A percentile compares a stretch with the other conserved stretches of the same genome.
Evolutionary conservation across 2,113 vertebrate species (phyloP).

Genomic region (Oreocharis arfaki): DNA sequence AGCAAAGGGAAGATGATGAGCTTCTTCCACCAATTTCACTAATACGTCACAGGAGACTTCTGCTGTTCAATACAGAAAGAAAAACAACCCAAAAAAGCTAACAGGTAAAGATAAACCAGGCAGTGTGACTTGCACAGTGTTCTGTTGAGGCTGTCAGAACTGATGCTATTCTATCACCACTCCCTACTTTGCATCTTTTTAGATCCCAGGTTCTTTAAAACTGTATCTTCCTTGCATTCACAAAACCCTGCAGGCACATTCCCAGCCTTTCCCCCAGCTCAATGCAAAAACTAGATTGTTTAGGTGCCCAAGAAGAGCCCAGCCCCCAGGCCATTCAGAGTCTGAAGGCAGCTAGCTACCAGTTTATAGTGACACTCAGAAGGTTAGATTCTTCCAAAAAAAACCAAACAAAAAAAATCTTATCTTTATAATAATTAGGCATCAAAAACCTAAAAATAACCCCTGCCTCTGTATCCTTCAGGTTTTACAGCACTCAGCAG

Average conservation of each 20-base stretch:
- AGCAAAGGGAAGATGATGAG: not conserved
- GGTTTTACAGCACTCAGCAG: not conserved
- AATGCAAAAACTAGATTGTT: not conserved
- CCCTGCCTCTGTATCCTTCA: not conserved
- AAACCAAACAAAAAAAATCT: not conserved
- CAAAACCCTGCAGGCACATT: not conserved
- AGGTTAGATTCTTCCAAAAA: not conserved
- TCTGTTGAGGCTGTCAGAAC: not conserved
- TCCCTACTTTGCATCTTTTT: not conserved
- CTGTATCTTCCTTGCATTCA: not conserved
- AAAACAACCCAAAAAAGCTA: not conserved
- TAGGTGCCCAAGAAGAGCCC: not conserved
- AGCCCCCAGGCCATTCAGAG: rapidly evolving
- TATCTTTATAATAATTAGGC: not conserved
- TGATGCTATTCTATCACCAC: not conserved
- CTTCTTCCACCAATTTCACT: not conserved
- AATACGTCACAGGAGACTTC: not conserved
- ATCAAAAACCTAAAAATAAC: not conserved
- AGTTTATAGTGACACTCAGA: not conserved
- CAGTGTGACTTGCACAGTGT: not conserved
- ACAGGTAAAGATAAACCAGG: not conserved
- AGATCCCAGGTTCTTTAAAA: not conserved
- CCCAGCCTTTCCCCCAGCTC: not conserved
- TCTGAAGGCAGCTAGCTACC: not conserved
- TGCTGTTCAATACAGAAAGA: not conserved